Percentiles rank a stretch among this genome's conserved stretches.
These are phyloP conservation scores for cat (Felis catus) DNA, from an alignment of 2,113 vertebrate species.

Conservation along the genomic window F.catus_Fca126_mat1.0 CM031428.1:47374001-47374500, in stretches of 20 bases:
- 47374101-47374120: background rate
- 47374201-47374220: background rate
- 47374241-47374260: background rate
- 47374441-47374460: background rate
- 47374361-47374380: background rate
- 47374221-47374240: background rate
- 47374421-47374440: background rate
- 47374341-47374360: background rate
- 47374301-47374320: background rate
- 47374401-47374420: background rate
- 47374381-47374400: background rate
- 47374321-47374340: background rate
- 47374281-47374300: background rate
- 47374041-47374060: background rate
- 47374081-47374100: background rate
- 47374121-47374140: background rate
- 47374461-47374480: accelerated
- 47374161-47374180: background rate
- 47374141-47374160: background rate
- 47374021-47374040: background rate
- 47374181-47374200: background rate
- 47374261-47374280: background rate
- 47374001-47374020: background rate
- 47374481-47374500: accelerated
- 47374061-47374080: background rate